Evolutionary conservation across 2,797 vertebrate genomes (phyloP), one percentile per base, ranked within the genome.

Genomic region (Podargus strigoides): DNA sequence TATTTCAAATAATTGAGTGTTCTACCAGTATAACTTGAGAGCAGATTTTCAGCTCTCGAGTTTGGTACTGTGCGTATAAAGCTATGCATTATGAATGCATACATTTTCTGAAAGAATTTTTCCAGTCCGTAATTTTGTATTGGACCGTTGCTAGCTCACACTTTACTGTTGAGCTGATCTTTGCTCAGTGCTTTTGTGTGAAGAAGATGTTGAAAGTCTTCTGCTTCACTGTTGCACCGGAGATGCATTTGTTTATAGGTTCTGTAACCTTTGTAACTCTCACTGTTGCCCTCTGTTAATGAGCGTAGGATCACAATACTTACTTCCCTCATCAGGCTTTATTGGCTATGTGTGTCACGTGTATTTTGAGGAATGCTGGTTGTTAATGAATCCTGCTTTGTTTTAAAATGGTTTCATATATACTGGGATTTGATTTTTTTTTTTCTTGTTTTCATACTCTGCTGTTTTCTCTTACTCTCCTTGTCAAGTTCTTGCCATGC

Each of bases 401-500:
- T 96, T 97, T 96, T 94, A 86, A 94, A 91, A 95, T 95, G 95
- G 96, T 94, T 96, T 97, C 96, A 34, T 96, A 90, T 88, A 96
- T 97, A 97, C 95, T 97, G 96, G 97, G 97, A 92, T 97, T 98
- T 96, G 98, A 98, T 98, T 97, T 98, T 98, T 98, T 98, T 98
- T 97, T 98, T 98, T 98, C 98, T 96, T 97, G 97, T 98, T 97
- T 97, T 98, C 99, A 98, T 98, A 98, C 98, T 98, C 98, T 98
- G 97, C 98, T 99, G 98, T 98, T 97, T 97, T 98, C 98, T 97
- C 98, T 98, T 98, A 98, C 97, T 97, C 97, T 98, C 97, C 98
- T 98, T 98, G 95, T 97, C 97, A 99, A 99, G 99, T 99, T 98
- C 99, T 99, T 98, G 99, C 99, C 98, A 99, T 99, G 99, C 99